A percentile compares a stretch with the other conserved stretches of the same genome.
phyloP scores from a whole-genome alignment of 2,113 vertebrate species.

The Mobula hypostoma region DNA sequence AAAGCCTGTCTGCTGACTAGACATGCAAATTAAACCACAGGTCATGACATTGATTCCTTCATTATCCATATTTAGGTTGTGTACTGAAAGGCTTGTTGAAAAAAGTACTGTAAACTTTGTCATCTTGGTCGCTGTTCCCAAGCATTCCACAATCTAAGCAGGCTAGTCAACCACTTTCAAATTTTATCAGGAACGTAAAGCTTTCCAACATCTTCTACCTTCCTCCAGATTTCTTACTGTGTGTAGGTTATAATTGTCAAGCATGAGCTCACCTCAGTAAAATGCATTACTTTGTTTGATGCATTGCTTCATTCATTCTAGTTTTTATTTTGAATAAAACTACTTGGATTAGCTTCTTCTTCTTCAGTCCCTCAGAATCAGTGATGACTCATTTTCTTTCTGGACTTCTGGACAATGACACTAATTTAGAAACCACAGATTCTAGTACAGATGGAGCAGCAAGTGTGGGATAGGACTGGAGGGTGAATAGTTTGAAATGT shows the following conservation, averaged over 20 bases:
- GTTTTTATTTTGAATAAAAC: background rate
- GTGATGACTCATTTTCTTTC: too few relatives aligned
- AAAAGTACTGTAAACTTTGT: background rate
- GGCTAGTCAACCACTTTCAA: background rate
- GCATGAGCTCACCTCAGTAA: background rate
- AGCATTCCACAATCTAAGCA: background rate
- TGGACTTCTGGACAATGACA: too few relatives aligned
- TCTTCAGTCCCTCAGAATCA: too few relatives aligned
- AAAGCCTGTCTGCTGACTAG: background rate
- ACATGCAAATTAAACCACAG: background rate
- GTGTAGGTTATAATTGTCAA: background rate
- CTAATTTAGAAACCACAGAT: too few relatives aligned
- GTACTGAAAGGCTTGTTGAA: background rate
- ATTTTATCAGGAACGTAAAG: background rate
- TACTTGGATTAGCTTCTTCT: too few relatives aligned
- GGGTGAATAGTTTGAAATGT: too few relatives aligned
- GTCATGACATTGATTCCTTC: background rate
- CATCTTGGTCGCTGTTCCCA: too few relatives aligned
- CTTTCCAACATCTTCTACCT: background rate
- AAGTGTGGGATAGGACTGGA: too few relatives aligned
- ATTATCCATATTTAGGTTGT: background rate
- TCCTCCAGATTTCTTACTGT: background rate
- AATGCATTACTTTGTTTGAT: background rate
- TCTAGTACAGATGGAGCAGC: too few relatives aligned
- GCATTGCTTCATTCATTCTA: background rate